phyloP scores from a whole-genome alignment of 2,888 invertebrate species.

The Aplocera efformata region DNA sequence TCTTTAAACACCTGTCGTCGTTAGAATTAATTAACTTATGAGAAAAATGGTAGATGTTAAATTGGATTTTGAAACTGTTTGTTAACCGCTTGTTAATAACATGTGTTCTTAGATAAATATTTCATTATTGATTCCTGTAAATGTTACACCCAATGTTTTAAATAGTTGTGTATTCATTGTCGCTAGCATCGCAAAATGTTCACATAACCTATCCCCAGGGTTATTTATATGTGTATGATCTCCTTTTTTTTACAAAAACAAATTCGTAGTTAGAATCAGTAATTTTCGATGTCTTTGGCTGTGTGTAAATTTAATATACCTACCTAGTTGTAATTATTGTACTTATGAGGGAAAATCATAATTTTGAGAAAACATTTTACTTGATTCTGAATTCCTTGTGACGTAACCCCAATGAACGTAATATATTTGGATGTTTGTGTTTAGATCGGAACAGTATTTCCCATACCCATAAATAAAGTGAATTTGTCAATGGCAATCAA shows the following conservation, averaged over 20 bases:
- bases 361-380: slow-evolving; percentile 75
- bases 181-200: slow-evolving; percentile 81
- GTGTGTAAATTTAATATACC: slow-evolving; percentile 71
- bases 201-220: slow-evolving; percentile 73
- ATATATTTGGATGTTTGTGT: slow-evolving; percentile 68
- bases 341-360: slow-evolving; percentile 50
- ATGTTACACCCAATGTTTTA: slow-evolving; percentile 32
- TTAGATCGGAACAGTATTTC: slow-evolving; percentile 70
- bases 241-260: slow-evolving; percentile 52
- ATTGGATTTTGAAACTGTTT: slow-evolving; percentile 43
- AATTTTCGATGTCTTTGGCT: slow-evolving; percentile 78
- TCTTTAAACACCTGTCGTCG: slow-evolving; percentile 45
- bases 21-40: slow-evolving; percentile 59
- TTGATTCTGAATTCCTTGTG: slow-evolving; percentile 60
- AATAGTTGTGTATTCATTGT: slow-evolving; percentile 46
- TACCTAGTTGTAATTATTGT: slow-evolving; percentile 47
- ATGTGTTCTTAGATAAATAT: slow-evolving; percentile 42
- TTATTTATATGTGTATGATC: slow-evolving; percentile 56
- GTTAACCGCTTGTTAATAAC: slow-evolving; percentile 59
- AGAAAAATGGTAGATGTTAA: slow-evolving; percentile 73
- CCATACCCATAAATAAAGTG: slow-evolving; percentile 74
- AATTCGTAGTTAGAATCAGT: slow-evolving; percentile 69
- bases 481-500: slow-evolving; percentile 62
- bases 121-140: slow-evolving; percentile 44
- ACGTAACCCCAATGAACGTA: slow-evolving; percentile 53